Evolutionary conservation across 2,113 vertebrate genomes (phyloP).

Genomic region (Percina caprodes): DNA sequence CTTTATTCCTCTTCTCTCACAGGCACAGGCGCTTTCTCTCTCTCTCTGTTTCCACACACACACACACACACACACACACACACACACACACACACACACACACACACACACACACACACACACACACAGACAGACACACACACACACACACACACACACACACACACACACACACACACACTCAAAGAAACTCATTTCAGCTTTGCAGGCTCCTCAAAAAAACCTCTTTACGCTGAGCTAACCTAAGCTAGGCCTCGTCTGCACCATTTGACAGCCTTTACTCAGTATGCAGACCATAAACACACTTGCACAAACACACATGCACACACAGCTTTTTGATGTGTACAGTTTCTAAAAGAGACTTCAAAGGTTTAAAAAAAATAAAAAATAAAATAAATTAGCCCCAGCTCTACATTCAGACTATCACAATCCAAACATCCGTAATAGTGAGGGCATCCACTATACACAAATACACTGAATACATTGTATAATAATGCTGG

Average conservation of each 20-base stretch:
- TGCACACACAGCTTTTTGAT: slow-evolving; percentile 42
- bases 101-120: slow-evolving; percentile 12
- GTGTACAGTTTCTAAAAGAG: slow-evolving; percentile 49
- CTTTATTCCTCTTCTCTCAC: slow-evolving; percentile 66
- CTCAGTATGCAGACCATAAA: slow-evolving; percentile 71
- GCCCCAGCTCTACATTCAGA: slow-evolving; percentile 43
- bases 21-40: slow-evolving; percentile 58
- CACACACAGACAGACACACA: slow-evolving; percentile 4
- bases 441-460: slow-evolving; percentile 26
- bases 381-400: slow-evolving; percentile 11
- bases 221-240: slow-evolving; percentile 78
- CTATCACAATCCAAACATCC: slow-evolving; percentile 58
- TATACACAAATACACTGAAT: slow-evolving; percentile 50
- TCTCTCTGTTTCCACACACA: slow-evolving; percentile 50
- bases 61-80: neutral
- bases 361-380: slow-evolving; percentile 57
- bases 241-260: slow-evolving; percentile 75
- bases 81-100: neutral
- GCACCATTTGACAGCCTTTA: slow-evolving; percentile 79
- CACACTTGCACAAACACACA: slow-evolving; percentile 53
- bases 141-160: slow-evolving; percentile 17
- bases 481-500: slow-evolving; percentile 58
- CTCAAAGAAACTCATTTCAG: slow-evolving; percentile 79
- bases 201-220: slow-evolving; percentile 77
- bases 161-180: slow-evolving; percentile 25